Percentiles rank a stretch among this genome's conserved stretches.
Conservation (phyloP, 2,113 vertebrate genomes). For the Corythornis cristatus region DNA sequence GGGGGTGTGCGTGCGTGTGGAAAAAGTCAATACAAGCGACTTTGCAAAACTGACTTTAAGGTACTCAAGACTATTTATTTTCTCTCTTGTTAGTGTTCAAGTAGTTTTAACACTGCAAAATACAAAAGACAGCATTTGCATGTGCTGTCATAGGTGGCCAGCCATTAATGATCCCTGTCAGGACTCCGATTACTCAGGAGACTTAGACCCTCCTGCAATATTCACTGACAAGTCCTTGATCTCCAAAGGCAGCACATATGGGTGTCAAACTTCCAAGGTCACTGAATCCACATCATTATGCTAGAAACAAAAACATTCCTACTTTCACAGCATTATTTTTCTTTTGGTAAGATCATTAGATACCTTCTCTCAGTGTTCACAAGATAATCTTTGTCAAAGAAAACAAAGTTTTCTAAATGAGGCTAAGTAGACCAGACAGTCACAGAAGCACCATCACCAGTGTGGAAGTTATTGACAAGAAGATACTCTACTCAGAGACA, state of each 20-base stretch:
- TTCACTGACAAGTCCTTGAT: not conserved
- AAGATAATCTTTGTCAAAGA: not conserved
- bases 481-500: not conserved
- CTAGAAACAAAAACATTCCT: not conserved
- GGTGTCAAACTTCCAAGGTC: not conserved
- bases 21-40: not conserved
- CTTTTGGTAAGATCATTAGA: not conserved
- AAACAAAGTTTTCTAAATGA: not conserved
- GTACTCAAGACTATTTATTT: not conserved
- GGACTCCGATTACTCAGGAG: not conserved
- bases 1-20: too few species aligned
- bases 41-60: not conserved
- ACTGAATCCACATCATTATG: accelerated
- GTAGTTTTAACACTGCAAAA: not conserved
- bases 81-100: not conserved
- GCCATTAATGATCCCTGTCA: not conserved
- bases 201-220: not conserved
- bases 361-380: not conserved
- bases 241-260: not conserved
- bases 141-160: not conserved
- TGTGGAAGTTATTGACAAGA: not conserved
- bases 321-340: not conserved
- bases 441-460: not conserved
- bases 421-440: not conserved
- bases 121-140: not conserved